Evolutionary conservation across 35 echinoderm and acorn worm genomes (phyloP).

Genomic region (Holothuria glaberrima): DNA sequence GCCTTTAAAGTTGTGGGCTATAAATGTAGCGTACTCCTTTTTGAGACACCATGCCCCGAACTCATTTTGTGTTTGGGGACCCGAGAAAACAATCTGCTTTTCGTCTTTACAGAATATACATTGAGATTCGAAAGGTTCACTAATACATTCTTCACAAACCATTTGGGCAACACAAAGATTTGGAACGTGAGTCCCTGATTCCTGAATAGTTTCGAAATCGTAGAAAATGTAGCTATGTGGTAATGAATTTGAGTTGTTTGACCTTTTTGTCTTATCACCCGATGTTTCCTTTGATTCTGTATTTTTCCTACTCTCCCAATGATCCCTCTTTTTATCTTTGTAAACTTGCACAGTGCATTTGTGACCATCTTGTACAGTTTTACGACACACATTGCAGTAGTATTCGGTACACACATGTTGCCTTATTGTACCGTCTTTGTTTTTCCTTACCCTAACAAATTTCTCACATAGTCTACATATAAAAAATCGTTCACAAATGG

Average conservation of each 20-base stretch:
- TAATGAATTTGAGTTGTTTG: background rate
- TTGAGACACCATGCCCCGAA: constrained; percentile 12
- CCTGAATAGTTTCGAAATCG: constrained; percentile 53
- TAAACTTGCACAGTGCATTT: constrained; percentile 31
- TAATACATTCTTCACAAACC: constrained; percentile 49
- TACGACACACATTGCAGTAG: constrained; percentile 39
- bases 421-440: constrained; percentile 5
- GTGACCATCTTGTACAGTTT: constrained; percentile 26
- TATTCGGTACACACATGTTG: constrained; percentile 41
- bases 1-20: constrained; percentile 8
- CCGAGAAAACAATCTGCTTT: background rate
- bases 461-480: background rate
- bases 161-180: constrained; percentile 64
- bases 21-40: background rate
- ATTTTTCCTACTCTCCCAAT: constrained; percentile 15
- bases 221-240: constrained; percentile 34
- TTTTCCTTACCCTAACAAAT: no score
- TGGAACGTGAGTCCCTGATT: constrained; percentile 44
- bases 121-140: background rate
- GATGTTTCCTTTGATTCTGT: background rate
- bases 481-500: background rate
- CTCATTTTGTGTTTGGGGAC: background rate
- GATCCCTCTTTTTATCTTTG: constrained; percentile 30
- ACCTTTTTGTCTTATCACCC: background rate
- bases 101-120: constrained; percentile 46